Evolutionary conservation across 2,113 vertebrate species (phyloP).

Genomic region (Fregata magnificens): DNA sequence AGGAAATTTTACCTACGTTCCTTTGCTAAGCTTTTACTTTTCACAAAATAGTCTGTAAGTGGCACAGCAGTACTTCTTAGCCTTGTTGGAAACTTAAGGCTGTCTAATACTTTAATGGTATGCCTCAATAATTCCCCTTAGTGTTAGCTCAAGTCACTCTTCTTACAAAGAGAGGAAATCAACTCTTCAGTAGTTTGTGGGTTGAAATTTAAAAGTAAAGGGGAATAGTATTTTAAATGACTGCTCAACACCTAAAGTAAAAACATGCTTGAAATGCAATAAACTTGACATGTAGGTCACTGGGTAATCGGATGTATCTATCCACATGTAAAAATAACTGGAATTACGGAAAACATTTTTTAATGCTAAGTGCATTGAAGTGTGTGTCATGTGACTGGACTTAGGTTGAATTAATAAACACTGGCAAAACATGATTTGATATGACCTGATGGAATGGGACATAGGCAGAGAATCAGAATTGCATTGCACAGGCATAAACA

Average conservation of each 20-base stretch:
- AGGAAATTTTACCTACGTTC: not conserved
- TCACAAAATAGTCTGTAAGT: not conserved
- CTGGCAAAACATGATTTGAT: slow-evolving; percentile 6
- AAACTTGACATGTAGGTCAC: not conserved
- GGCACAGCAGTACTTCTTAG: not conserved
- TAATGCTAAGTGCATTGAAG: not conserved
- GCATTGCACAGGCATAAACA: not conserved
- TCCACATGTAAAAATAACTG: not conserved
- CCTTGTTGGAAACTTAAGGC: not conserved
- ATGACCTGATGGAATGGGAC: slow-evolving; percentile 53
- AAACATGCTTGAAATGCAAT: not conserved
- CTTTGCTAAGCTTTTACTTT: not conserved
- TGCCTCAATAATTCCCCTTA: not conserved
- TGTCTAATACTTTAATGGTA: not conserved
- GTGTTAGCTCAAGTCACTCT: not conserved
- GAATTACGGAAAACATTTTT: not conserved
- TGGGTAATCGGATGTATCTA: not conserved
- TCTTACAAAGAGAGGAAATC: not conserved
- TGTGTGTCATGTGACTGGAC: not conserved
- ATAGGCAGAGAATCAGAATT: slow-evolving; percentile 22
- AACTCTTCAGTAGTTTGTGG: not conserved
- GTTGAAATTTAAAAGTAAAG: not conserved
- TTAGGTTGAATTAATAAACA: slow-evolving; percentile 19
- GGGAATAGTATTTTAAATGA: not conserved
- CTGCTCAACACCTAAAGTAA: not conserved